Base-by-base conservation (phyloP, 1,140 invertebrate genomes). In the Plutomurus gul region DNA sequence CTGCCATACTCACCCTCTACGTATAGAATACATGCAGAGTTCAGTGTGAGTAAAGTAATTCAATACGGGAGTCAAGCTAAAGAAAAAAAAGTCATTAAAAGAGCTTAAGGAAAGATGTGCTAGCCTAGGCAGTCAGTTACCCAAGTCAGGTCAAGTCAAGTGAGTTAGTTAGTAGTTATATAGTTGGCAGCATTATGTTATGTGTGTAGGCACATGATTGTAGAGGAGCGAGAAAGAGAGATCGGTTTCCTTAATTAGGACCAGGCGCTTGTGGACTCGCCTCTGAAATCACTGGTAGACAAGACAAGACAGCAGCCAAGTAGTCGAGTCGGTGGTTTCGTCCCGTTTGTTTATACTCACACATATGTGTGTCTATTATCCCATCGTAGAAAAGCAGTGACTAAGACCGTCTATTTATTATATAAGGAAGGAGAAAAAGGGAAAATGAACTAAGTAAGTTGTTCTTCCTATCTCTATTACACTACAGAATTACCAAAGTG, bases 171-270 rank as follows among this genome's bases (percentile, higher is more conserved):
- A n/a, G 56, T n/a, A n/a, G 56, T 56, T 27, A 16, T n/a, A 30
- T 60, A 30, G 18, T 27, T 65, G 46, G 46, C n/a, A 33, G 20
- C 5, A 51, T 1, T 51, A 11, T 11, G 25, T 11, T 51, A 22
- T 51, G 47, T 22, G n/a, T 51, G 16, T 51, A 8, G 20, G 8
- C 25, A 11, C 25, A n/a, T 22, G 47, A 22, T 22, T 51, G 18
- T 22, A n/a, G 47, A n/a, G 25, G 47, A 43, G 36, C 25, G 43
- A 39, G 25, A 18, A 22, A 47, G 25, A 73, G 71, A 47, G 71
- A 73, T 73, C 71, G 43, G 71, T 73, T 73, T 73, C 71, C 43
- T 47, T 73, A 73, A 73, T 73, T 73, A 73, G 71, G 71, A 73
- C 37, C 71, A 73, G 71, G 71, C 43, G 56, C 56, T 65, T 65